These are phyloP conservation scores for Phoeniculus purpureus DNA, from an alignment of 2,797 vertebrate species.

Conservation along the genomic window DNA sequence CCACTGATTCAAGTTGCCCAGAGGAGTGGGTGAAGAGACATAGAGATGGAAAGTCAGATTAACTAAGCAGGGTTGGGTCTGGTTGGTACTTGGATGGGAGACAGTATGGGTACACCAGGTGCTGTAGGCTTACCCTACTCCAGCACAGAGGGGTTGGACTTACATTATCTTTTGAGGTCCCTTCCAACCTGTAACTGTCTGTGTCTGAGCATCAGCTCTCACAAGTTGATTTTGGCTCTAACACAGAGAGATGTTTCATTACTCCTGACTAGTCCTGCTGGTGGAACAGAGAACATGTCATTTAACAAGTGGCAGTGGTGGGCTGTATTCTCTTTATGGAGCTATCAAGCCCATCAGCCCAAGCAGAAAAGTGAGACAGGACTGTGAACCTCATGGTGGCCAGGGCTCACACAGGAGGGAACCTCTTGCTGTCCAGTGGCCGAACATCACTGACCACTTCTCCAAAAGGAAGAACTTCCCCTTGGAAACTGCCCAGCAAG, in stretches of 20 bases:
- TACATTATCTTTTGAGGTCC: no score
- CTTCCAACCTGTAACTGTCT: no score
- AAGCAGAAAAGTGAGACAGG: background rate
- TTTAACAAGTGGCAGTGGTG: background rate
- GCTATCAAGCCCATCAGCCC: background rate
- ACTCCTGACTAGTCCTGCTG: background rate
- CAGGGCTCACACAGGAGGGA: background rate
- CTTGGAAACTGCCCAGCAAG: background rate
- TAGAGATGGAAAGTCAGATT: no score
- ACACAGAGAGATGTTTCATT: background rate
- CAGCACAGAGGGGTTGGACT: no score
- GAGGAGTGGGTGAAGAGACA: no score
- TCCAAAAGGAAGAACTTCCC: background rate
- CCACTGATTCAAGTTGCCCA: background rate
- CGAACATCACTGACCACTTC: background rate
- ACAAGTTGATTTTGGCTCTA: background rate
- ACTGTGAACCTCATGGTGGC: background rate
- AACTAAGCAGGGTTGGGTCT: no score
- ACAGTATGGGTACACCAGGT: no score
- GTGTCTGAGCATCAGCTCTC: background rate
- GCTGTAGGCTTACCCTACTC: no score
- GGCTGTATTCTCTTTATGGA: background rate
- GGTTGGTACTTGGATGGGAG: no score
- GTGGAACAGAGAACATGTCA: rapidly evolving
- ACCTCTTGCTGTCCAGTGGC: background rate